Conservation (phyloP, 2,797 vertebrate species). For the Sciaenops ocellatus region DNA sequence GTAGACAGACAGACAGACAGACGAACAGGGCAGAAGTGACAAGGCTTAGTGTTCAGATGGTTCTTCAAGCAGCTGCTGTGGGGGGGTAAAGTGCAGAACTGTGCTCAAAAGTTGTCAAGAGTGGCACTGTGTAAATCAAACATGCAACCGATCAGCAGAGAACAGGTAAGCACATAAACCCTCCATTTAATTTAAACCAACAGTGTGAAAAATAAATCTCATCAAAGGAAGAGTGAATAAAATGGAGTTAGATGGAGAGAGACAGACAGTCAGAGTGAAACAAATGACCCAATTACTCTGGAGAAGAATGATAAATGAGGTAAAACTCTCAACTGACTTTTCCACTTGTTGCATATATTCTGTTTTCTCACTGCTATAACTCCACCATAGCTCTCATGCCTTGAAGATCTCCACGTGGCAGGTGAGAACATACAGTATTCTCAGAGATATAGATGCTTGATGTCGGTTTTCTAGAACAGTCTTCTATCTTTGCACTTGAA, state of each 20-base stretch:
- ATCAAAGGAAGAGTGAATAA: background rate
- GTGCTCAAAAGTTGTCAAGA: slow-evolving; percentile 15
- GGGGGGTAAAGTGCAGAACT: slow-evolving; percentile 27
- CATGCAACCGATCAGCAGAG: background rate
- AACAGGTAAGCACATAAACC: slow-evolving; percentile 6
- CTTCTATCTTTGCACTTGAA: too few species aligned
- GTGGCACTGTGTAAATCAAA: background rate
- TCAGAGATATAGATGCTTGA: background rate
- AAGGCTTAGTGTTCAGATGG: slow-evolving; percentile 65
- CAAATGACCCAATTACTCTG: slow-evolving; percentile 31
- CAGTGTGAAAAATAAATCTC: background rate
- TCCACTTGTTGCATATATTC: background rate
- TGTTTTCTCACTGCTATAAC: background rate
- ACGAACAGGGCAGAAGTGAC: slow-evolving; percentile 70
- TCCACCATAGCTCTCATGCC: background rate
- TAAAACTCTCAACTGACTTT: background rate
- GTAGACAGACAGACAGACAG: slow-evolving; percentile 71
- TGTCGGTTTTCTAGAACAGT: background rate
- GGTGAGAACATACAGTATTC: background rate
- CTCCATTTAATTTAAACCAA: background rate
- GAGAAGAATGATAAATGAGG: slow-evolving; percentile 16
- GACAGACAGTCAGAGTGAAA: slow-evolving; percentile 8
- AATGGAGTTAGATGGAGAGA: background rate
- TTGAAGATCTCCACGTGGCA: background rate
- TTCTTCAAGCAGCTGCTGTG: slow-evolving; percentile 51